Evolutionary conservation across 2,888 invertebrate species (phyloP), one percentile per base, ranked within the genome.

Genomic region (Venustoraphidia nigricollis): DNA sequence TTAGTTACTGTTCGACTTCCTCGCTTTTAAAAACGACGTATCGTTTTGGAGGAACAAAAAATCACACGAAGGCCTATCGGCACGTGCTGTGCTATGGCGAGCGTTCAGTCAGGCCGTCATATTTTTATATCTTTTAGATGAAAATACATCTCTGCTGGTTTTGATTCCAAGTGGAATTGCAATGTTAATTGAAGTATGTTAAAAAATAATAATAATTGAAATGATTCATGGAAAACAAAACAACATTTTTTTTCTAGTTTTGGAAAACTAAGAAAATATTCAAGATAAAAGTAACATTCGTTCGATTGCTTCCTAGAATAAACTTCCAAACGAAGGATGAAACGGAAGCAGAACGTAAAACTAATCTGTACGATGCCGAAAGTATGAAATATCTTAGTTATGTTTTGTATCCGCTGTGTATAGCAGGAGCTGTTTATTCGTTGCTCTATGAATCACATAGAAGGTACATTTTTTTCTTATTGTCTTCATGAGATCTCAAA

Each of bases 11-110:
- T 92, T 98, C 62, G 97, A 98, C 65, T 92, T 97, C 62, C 71
- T 98, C 47, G 93, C 97, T 0, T 95, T 98, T 64, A 98, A 97
- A 73, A 96, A 95, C 65, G 97, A 98, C 60, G 88, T 98, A 1
- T 79, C 79, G 48, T 98, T 96, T 66, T 98, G 98, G 97, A 79
- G 83, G 49, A 76, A 79, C 14, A 83, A 89, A 60, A 78, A 79
- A 35, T 84, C 86, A 1, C 83, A 96, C 68, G 91, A 85, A 39
- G 91, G 97, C 0, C 68, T 98, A 13, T 96, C 96, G 0, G 77
- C 83, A 2, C 78, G 90, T 51, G 88, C 91, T 0, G 85, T 96
- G 34, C 62, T 93, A 37, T 98, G 97, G 97, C 76, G 95, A 47
- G 89, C 89, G 2, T 88, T 96, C 65, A 95, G 94, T 45, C 91